These are phyloP conservation scores for Cynopterus brachyotis DNA, from an alignment of 2,113 vertebrate genomes.

Conservation along the genomic window DNA sequence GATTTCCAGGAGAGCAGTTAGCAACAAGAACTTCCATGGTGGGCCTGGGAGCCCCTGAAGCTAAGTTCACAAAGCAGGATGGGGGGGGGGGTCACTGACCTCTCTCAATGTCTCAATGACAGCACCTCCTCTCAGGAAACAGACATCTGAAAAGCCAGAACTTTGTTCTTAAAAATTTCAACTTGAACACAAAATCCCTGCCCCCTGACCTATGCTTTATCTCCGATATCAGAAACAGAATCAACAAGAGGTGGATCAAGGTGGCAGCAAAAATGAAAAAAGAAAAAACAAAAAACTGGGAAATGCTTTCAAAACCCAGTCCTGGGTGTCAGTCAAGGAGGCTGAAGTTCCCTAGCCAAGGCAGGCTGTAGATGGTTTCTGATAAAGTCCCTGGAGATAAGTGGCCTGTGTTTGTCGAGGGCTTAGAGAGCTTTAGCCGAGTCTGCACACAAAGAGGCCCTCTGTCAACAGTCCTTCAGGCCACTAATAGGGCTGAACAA, in stretches of 20 bases:
- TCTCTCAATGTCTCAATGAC: background rate
- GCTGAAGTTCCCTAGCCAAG: constrained; percentile 23
- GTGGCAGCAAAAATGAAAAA: background rate
- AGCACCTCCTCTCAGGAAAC: background rate
- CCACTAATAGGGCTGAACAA: constrained; percentile 73
- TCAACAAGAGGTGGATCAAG: background rate
- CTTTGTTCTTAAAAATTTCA: background rate
- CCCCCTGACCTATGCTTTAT: background rate
- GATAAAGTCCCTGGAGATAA: constrained; percentile 72
- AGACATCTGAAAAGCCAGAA: background rate
- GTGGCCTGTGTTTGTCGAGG: constrained; percentile 74
- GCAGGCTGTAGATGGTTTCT: constrained; percentile 65
- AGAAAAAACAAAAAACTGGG: background rate
- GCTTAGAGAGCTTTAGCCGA: constrained; percentile 68
- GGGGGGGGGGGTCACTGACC: background rate
- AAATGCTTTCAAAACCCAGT: constrained; percentile 1
- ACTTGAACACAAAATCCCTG: constrained; percentile 23
- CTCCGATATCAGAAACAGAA: constrained; percentile 21
- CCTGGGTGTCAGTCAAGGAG: background rate
- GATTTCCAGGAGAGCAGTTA: background rate
- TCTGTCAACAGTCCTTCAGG: constrained; percentile 78
- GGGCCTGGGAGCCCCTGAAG: background rate
- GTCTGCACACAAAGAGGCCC: constrained; percentile 73
- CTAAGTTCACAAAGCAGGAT: background rate
- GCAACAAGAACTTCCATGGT: background rate